Evolutionary conservation across 2,797 vertebrate species (phyloP).

Genomic region (Bryconaethiops microstoma): DNA sequence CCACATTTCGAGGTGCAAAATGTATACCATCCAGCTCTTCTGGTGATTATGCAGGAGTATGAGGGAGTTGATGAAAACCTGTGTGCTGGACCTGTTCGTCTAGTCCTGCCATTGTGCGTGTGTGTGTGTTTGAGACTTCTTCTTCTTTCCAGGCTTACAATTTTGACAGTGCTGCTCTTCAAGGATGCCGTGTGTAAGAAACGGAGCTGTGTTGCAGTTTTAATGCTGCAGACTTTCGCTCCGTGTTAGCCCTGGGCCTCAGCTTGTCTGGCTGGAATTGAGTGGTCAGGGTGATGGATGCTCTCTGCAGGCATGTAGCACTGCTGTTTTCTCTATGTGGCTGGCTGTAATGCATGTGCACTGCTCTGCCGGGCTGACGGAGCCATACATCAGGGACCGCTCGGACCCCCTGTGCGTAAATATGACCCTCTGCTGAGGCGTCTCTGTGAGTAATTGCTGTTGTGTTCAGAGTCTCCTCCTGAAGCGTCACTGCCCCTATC

Average conservation of each 20-base stretch:
- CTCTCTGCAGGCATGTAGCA: conserved; percentile 63
- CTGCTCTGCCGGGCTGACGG: conserved; percentile 21
- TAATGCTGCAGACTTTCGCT: conserved; percentile 42
- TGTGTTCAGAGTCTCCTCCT: conserved; percentile 39
- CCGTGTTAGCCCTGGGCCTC: conserved; percentile 59
- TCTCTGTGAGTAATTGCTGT: conserved; percentile 34
- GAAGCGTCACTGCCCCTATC: conserved; percentile 8
- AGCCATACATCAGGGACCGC: conserved; percentile 54
- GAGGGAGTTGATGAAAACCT: conserved; percentile 59
- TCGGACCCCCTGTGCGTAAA: conserved; percentile 67
- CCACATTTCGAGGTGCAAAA: neutral
- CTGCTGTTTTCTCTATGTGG: conserved; percentile 60
- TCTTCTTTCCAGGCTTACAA: neutral
- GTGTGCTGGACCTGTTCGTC: conserved; percentile 59
- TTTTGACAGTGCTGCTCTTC: neutral
- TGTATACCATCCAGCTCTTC: conserved; percentile 68
- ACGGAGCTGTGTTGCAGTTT: conserved; percentile 16
- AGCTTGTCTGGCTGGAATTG: conserved; percentile 65
- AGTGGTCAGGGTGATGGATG: conserved; percentile 71
- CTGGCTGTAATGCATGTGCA: conserved; percentile 49
- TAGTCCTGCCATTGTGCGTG: conserved; percentile 41
- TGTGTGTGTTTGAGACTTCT: neutral
- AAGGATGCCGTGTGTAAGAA: neutral
- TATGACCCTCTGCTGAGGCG: conserved; percentile 55
- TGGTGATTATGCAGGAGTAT: neutral